Evolutionary conservation across 2,797 vertebrate species (phyloP).

Genomic region (Cryptoprocta ferox): DNA sequence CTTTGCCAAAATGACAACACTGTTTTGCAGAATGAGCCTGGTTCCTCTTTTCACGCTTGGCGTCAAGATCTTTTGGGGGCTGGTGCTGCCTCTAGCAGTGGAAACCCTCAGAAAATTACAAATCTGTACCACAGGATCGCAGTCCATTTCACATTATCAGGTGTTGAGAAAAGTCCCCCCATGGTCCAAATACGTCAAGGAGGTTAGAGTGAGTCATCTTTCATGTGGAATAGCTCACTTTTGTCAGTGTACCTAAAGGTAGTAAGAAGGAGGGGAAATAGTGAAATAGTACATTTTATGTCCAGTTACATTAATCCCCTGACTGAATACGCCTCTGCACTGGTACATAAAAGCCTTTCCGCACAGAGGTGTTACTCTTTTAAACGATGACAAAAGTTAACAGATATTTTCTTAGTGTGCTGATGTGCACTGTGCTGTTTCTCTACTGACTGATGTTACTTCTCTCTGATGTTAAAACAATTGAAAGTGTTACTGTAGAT

Average conservation of each 20-base stretch:
- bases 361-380: neutral
- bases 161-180: neutral
- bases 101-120: slow-evolving; percentile 27
- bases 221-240: neutral
- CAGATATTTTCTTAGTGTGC: neutral
- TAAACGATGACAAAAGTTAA: neutral
- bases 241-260: neutral
- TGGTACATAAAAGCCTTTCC: neutral
- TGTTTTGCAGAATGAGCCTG: slow-evolving; percentile 59
- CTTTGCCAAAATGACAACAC: slow-evolving; percentile 63
- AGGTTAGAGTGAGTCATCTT: neutral
- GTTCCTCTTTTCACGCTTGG: slow-evolving; percentile 66
- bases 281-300: neutral
- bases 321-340: neutral
- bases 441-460: neutral
- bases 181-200: neutral
- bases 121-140: neutral
- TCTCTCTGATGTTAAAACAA: neutral
- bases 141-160: neutral
- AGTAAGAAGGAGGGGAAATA: neutral
- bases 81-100: slow-evolving; percentile 46
- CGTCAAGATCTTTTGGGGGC: slow-evolving; percentile 4
- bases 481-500: neutral
- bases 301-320: neutral
- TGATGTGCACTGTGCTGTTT: neutral